A percentile compares a stretch with the other conserved stretches of the same genome.
These are phyloP conservation scores for Typhlomys cinereus DNA, from an alignment of 2,113 vertebrate genomes.

Conservation along the genomic window DNA sequence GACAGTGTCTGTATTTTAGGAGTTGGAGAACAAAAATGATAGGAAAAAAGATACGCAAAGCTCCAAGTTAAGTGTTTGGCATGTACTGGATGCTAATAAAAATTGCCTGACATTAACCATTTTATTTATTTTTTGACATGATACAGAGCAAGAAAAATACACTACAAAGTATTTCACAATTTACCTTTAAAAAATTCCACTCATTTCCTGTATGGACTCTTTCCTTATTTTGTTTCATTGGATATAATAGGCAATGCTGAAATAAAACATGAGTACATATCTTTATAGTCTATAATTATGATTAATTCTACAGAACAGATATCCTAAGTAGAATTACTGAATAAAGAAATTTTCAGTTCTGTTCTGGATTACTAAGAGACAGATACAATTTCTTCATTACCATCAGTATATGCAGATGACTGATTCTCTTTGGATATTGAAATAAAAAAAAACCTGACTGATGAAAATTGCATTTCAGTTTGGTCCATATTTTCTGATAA, in stretches of 20 bases:
- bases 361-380: not conserved
- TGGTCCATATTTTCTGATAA: conserved; percentile 9
- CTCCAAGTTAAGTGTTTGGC: not conserved
- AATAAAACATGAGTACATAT: not conserved
- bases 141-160: not conserved
- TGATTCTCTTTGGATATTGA: not conserved
- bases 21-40: not conserved
- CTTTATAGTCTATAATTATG: not conserved
- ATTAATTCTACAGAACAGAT: not conserved
- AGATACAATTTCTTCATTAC: not conserved
- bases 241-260: not conserved
- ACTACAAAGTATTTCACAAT: not conserved
- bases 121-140: not conserved
- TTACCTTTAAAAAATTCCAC: not conserved
- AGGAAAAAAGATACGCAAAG: not conserved
- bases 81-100: not conserved
- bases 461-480: conserved; percentile 4
- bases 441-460: not conserved
- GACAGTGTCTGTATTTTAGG: not conserved
- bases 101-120: not conserved
- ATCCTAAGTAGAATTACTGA: not conserved
- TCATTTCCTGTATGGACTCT: not conserved
- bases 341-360: not conserved
- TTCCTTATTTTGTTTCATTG: not conserved
- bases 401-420: not conserved